Evolutionary conservation across 2,113 vertebrate species (phyloP), one percentile per base, ranked within the genome.

Genomic region (Myotis lucifugus): DNA sequence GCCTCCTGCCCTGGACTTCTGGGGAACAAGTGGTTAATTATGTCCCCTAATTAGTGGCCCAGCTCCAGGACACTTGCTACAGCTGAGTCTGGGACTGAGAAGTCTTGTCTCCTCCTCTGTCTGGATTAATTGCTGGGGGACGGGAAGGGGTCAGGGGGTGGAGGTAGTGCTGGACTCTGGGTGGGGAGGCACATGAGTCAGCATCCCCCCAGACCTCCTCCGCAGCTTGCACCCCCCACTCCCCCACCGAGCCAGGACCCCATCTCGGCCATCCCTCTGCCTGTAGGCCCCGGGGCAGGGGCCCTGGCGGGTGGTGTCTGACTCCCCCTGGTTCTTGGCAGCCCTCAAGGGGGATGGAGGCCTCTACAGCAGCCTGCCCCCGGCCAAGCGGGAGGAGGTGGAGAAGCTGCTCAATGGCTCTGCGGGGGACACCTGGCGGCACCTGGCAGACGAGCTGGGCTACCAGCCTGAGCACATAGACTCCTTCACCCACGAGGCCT

Each of bases 391-490:
- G 77, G 99, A 99, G 85, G 99, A 99, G 95, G 99, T 99, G 70
- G 99, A 99, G 98, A 99, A 99, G 94, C 98, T 99, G 91, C 98
- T 99, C 25, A 98, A 98, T 54, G 97, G 98, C 93, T 98, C 98
- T 0, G 97, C 98, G 0, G 99, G 99, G 42, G 99, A 99, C 83
- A 99, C 99, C 77, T 99, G 99, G 99, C 98, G 98, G 97, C 99
- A 98, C 97, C 98, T 99, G 97, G 99, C 99, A 0, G 99, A 98
- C 0, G 99, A 99, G 96, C 98, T 99, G 95, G 99, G 99, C 81
- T 99, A 99, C 97, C 98, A 99, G 91, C 99, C 99, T 40, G 99
- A 99, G 84, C 98, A 99, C 74, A 99, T 99, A 54, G 99, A 99
- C 85, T 98, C 98, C 93, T 99, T 99, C 98, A 98, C 98, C 1